Conservation (phyloP, 2,113 vertebrate species). For the Pao palembangensis region DNA sequence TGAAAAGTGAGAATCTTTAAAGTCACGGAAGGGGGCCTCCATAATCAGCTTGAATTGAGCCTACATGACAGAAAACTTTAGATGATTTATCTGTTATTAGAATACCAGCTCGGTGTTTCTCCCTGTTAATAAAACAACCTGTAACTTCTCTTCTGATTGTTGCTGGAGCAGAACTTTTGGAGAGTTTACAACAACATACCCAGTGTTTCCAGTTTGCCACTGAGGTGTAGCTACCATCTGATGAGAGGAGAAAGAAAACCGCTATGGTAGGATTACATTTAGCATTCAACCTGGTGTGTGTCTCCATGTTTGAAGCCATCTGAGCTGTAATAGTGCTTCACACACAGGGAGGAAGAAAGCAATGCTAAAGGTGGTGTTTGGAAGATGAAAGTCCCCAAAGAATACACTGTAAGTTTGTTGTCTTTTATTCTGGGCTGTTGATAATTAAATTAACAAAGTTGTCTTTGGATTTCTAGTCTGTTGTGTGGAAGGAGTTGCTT, state of each 20-base stretch:
- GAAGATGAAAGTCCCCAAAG: conserved; percentile 97
- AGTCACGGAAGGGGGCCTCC: too few species aligned
- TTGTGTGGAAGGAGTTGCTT: conserved; percentile 94
- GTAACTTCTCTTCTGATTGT: conserved; percentile 24
- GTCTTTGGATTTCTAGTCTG: conserved; percentile 69
- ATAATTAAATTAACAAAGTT: background rate
- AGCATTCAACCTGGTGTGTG: background rate
- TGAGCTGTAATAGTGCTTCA: background rate
- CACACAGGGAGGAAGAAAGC: conserved; percentile 91
- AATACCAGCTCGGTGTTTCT: background rate
- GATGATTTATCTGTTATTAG: too few species aligned
- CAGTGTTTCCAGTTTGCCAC: conserved; percentile 81
- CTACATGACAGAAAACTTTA: too few species aligned
- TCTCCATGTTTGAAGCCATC: background rate
- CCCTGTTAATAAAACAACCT: conserved; percentile 17
- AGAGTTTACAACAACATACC: conserved; percentile 97
- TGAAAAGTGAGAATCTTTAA: too few species aligned
- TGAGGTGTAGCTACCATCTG: conserved; percentile 92
- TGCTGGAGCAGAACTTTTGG: conserved; percentile 86
- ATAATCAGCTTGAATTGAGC: too few species aligned
- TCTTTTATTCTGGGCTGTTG: background rate
- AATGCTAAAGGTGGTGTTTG: conserved; percentile 93
- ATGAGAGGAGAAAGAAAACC: conserved; percentile 93
- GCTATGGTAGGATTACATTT: conserved; percentile 78
- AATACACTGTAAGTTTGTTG: conserved; percentile 79